Base-by-base conservation (phyloP, 92 coral and sea anemone genomes). In the Pocillopora grandis region DNA sequence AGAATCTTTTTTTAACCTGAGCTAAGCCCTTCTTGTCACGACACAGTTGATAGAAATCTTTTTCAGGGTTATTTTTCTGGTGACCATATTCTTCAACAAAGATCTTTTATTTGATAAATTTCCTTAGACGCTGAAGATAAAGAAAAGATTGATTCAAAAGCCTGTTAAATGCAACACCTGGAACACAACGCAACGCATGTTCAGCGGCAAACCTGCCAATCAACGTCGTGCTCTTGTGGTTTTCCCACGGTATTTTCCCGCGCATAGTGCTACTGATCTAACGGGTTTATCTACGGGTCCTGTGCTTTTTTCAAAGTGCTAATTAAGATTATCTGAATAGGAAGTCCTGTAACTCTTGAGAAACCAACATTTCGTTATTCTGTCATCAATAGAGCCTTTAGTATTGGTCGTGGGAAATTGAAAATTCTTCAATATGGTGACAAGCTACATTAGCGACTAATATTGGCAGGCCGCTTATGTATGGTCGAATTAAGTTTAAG, bases 371-470 rank as follows among this genome's bases (percentile, higher is more conserved):
- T 81, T 57, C 76, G 77, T 58, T 68, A 65, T 60, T 13, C 79
- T 21, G 62, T 72, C 62, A 37, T 82, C 87, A 75, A 63, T 72
- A 75, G 58, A 72, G 80, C 70, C 42, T 58, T 73, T 56, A 58
- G 56, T 83, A 83, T 83, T 83, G 87, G 12, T 71, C 87, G 80
- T 83, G 87, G 79, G 87, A 83, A 83, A 58, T 23, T 37, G 58
- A 68, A 69, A 70, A 55, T 42, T 37, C 31, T 71, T 36, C 58
- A 55, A 81, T 6, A 58, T n/a, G 16, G 16, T 77, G 62, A 58
- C 42, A 10, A 17, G 67, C 75, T 68, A 21, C 33, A 33, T 55
- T 35, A 70, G 75, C 66, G 37, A 0, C 49, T 37, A 15, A 81
- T 81, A 81, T 81, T 66, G 73, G 55, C 16, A 35, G 57, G 2